Percentiles rank a stretch among this genome's conserved stretches.
Conservation (phyloP, 1,140 invertebrate genomes). For the Ooceraea biroi region DNA sequence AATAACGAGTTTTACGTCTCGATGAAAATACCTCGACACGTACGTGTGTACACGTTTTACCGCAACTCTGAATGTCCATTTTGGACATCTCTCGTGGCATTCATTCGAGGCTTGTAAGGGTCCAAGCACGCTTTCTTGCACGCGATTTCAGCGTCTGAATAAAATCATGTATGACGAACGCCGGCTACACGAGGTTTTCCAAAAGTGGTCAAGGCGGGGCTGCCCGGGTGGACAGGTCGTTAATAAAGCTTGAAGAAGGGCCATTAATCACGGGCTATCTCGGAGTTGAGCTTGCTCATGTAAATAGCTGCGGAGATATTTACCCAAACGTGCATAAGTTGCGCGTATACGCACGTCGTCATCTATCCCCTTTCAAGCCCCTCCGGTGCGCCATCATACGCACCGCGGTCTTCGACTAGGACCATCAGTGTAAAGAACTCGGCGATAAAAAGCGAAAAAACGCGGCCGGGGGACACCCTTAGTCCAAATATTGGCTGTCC, state of each 20-base stretch:
- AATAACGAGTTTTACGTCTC: neutral
- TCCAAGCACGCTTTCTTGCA: neutral
- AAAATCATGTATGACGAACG: constrained; percentile 46
- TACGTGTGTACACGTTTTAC: neutral
- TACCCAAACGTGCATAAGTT: constrained; percentile 72
- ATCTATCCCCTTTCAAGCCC: constrained; percentile 24
- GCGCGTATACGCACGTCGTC: constrained; percentile 43
- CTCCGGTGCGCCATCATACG: constrained; percentile 13
- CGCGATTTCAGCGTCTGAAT: constrained; percentile 43
- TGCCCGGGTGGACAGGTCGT: constrained; percentile 71
- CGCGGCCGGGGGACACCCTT: constrained; percentile 61
- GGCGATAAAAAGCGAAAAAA: constrained; percentile 55
- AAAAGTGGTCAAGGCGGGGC: constrained; percentile 60
- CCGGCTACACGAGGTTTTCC: constrained; percentile 48
- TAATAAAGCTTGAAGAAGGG: constrained; percentile 81
- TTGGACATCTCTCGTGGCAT: neutral
- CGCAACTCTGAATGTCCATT: neutral
- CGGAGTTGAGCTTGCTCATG: constrained; percentile 69
- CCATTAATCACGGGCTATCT: constrained; percentile 82
- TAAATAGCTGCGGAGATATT: constrained; percentile 79
- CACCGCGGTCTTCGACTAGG: constrained; percentile 39
- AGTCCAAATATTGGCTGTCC: constrained; percentile 82
- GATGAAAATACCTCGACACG: constrained; percentile 2
- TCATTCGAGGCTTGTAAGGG: neutral
- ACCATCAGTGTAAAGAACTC: constrained; percentile 54